A percentile compares a stretch with the other conserved stretches of the same genome.
These are phyloP conservation scores for Clusia tigrina DNA, from an alignment of 2,888 invertebrate genomes.

Conservation along the genomic window DNA sequence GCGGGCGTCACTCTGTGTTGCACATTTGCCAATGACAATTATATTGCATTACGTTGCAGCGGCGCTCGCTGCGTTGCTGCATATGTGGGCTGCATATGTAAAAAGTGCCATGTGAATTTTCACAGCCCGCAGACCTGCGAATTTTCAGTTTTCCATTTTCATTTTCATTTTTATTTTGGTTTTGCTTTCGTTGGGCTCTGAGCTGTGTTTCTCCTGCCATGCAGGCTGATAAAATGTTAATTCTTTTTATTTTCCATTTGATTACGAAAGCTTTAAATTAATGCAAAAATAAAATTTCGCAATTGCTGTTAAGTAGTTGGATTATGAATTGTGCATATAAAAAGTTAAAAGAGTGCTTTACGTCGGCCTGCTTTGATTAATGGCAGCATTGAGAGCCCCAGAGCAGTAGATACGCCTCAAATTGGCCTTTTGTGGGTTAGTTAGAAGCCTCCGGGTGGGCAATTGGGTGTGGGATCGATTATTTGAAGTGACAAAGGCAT, in stretches of 20 bases:
- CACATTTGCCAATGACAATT: slow-evolving; percentile 9
- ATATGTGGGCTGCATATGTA: neutral
- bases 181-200: too few species aligned
- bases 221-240: neutral
- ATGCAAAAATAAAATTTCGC: slow-evolving; percentile 4
- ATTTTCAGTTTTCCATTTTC: neutral
- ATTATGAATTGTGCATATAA: neutral
- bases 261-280: neutral
- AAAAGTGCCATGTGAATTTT: neutral
- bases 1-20: neutral
- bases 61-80: neutral
- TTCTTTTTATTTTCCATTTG: neutral
- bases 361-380: too few species aligned
- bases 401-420: too few species aligned
- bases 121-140: neutral
- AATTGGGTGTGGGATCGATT: too few species aligned
- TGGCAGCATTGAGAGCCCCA: too few species aligned
- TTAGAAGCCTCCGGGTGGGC: too few species aligned
- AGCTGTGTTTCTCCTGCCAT: too few species aligned
- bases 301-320: neutral
- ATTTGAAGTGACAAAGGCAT: too few species aligned
- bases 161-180: neutral
- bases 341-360: slow-evolving; percentile 16
- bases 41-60: neutral
- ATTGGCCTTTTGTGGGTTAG: too few species aligned